Base-by-base conservation (phyloP, 2,888 invertebrate species). In the Chromoteleia sp. region DNA sequence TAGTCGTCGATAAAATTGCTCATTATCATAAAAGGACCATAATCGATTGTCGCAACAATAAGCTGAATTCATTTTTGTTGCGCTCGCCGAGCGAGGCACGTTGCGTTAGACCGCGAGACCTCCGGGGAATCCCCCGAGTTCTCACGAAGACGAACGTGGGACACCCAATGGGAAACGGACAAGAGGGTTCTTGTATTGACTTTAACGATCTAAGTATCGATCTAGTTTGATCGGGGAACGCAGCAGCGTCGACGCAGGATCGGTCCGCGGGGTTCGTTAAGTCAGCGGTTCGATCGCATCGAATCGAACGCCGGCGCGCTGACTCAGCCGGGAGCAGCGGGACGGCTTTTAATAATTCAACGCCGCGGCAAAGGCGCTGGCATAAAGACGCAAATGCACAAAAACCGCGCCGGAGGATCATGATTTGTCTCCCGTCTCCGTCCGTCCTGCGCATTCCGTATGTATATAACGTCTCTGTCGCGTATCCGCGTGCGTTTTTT, bases 341-440 rank as follows among this genome's bases (percentile, higher is more conserved):
- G 29, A 58, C 43, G 81, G 84, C 84, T 84, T 86, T 86, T 85
- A 86, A 86, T 86, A 86, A 86, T 86, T 86, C 86, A 86, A 85
- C 85, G 85, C 84, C 77, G 84, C 70, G 81, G 78, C 78, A 59
- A 70, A 71, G 54, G 61, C 76, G 80, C 68, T 36, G 71, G 45
- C 81, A 77, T 71, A 71, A 79, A 71, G 75, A 70, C 81, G 61
- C 70, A 81, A 81, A 81, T 77, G 76, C 75, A 71, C 74, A 82
- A 82, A 82, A 82, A 82, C 71, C 65, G 41, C 56, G 50, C 74
- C 48, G 58, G 70, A 52, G 58, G 75, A 79, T 79, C 82, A 79
- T 70, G 77, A 82, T 82, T 82, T 79, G 82, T 82, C 75, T 61
- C 63, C 14, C 71, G 70, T 78, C 75, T 75, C 39, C 73, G 56